Evolutionary conservation across 2,888 invertebrate genomes (phyloP), one percentile per base, ranked within the genome.

Genomic region (Meta bourneti): DNA sequence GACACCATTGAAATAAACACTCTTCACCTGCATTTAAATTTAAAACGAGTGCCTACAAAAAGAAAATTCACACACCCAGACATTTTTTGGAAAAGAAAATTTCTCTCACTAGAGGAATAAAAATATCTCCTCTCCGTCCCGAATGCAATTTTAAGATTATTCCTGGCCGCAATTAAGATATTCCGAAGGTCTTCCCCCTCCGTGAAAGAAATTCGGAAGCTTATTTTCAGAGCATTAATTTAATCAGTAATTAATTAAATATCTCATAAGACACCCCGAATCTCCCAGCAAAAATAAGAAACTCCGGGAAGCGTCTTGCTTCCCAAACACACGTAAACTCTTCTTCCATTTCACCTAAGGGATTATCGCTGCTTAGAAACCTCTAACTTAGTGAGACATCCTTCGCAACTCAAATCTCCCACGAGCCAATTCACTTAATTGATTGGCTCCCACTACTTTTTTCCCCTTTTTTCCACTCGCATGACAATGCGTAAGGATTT

Each of bases 161-260:
- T 70, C 49, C 70, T 71, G 49, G 34, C n/a, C 11, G 70, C 82
- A 82, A 70, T 82, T 82, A 71, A 70, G 51, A 49, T 52, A 34
- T 71, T 82, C 80, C 71, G n/a, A 51, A 71, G 48, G 20, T 61
- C 69, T 61, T 49, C 51, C 13, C 51, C 8, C 16, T 71, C 49
- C 19, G 71, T 51, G 71, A 71, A 71, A 71, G 71, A 79, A 79
- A 79, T 61, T 54, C 79, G 79, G 20, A 19, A 79, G 79, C 79
- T 54, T 79, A 71, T 71, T 82, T 71, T 82, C 71, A 51, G 71
- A 84, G 83, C 75, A 85, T 77, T 61, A 77, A 85, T 85, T 69
- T 69, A 69, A 85, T 85, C 85, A 85, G 75, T 75, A 85, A 85
- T 85, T 85, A 85, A 85, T 85, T 85, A 85, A 85, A 85, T 61